These are phyloP conservation scores for Lampris megalopsis DNA, from an alignment of 2,113 vertebrate genomes.

Conservation along the genomic window DNA sequence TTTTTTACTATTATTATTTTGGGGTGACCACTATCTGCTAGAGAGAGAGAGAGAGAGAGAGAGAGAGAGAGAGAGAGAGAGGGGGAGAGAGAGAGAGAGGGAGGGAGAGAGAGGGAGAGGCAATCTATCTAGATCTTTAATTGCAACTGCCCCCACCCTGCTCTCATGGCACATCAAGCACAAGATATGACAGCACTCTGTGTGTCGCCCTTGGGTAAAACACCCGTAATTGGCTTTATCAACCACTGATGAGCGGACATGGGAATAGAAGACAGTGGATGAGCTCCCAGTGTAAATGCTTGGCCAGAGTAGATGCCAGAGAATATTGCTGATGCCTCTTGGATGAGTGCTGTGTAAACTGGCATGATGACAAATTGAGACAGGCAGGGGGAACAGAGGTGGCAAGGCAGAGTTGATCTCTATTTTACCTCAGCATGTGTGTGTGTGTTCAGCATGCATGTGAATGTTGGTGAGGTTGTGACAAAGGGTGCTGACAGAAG, in stretches of 20 bases:
- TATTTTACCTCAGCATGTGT: not conserved
- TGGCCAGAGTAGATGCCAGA: conserved; percentile 7
- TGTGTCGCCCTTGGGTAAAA: conserved; percentile 7
- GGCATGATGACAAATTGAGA: conserved; percentile 2
- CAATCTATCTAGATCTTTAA: conserved; percentile 28
- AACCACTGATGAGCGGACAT: conserved; percentile 14
- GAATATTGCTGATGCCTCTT: not conserved
- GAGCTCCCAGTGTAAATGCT: not conserved
- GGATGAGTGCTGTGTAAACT: conserved; percentile 21
- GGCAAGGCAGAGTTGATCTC: not conserved
- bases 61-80: not conserved
- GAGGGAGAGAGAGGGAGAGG: not conserved
- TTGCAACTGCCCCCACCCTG: conserved; percentile 9
- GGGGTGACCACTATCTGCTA: conserved; percentile 12
- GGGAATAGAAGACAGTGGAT: conserved; percentile 5
- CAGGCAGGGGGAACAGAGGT: not conserved
- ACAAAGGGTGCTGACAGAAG: conserved; percentile 32
- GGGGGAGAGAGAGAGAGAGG: not conserved
- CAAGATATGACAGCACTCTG: conserved; percentile 6
- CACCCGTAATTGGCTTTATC: conserved; percentile 26
- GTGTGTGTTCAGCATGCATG: not conserved
- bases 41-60: conserved; percentile 13
- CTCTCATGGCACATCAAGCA: conserved; percentile 31
- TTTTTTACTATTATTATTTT: too few relatives aligned
- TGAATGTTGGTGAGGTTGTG: not conserved